phyloP scores from a whole-genome alignment of 2,888 invertebrate species.

The Drosophila helvetica region DNA sequence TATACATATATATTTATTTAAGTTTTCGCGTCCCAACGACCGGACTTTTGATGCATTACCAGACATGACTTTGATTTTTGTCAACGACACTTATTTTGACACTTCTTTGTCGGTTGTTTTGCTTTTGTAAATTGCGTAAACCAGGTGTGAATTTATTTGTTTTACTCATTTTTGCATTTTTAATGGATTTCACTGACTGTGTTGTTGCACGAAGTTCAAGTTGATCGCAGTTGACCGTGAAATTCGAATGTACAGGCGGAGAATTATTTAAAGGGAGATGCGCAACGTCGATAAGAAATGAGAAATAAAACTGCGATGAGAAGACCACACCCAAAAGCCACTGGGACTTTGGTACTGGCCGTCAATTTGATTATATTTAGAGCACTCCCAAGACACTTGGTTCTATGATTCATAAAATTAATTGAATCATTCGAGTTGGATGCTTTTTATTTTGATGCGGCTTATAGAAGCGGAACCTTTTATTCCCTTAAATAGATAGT shows the following conservation, averaged over 20 bases:
- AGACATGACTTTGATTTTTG: constrained; percentile 52
- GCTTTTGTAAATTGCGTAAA: constrained; percentile 63
- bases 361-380: constrained; percentile 4
- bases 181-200: constrained; percentile 50
- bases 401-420: constrained; percentile 12
- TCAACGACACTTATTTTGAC: constrained; percentile 70
- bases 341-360: neutral
- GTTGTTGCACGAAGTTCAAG: constrained; percentile 64
- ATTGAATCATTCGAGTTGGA: neutral
- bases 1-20: constrained; percentile 11
- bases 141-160: constrained; percentile 72
- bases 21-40: constrained; percentile 10
- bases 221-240: constrained; percentile 66
- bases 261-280: constrained; percentile 43
- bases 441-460: neutral
- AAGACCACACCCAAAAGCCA: constrained; percentile 28
- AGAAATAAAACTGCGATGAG: constrained; percentile 13
- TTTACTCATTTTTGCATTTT: constrained; percentile 62
- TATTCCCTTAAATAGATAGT: too few species aligned
- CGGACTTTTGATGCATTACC: constrained; percentile 57
- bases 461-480: too few species aligned
- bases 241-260: constrained; percentile 42
- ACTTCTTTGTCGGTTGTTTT: constrained; percentile 54
- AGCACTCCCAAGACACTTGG: constrained; percentile 1
- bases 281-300: constrained; percentile 12